Base-by-base conservation (phyloP, 2,797 vertebrate genomes). In the Channa striata region DNA sequence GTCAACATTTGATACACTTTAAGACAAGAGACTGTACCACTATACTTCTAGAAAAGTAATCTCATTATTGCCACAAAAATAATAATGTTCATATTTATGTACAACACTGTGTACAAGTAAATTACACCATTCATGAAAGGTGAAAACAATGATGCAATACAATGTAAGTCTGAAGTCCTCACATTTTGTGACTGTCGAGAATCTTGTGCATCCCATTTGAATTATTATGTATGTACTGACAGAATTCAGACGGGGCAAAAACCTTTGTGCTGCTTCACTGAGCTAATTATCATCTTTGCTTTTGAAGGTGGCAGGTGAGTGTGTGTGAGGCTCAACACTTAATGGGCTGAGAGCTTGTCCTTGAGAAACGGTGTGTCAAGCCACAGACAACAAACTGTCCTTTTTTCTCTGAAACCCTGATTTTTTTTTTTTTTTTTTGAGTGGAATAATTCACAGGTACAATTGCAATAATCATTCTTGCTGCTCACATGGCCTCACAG, bases 251-350 rank as follows among this genome's bases (percentile, higher is more conserved):
- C 2, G 3, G 16, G 11, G n/a, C 42, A 63, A 19, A 57, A 50
- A 33, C 20, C 17, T 60, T 20, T 60, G 34, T 63, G 40, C 48
- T 42, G 71, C 68, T 63, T 60, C 68, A 53, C 62, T 47, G 33
- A 71, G 54, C 62, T 74, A 74, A 87, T 83, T 78, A 77, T 51
- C 46, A 43, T 78, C 51, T 36, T 60, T 61, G n/a, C 42, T 74
- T 74, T 63, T 61, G 56, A 76, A 56, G 59, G 40, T n/a, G 2
- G 59, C 50, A 79, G 76, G 70, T 85, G 66, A 74, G 83, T 59
- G 17, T 46, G 51, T 75, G 7, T 34, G 51, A 62, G 44, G 34
- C 44, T 72, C 53, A 30, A 34, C 61, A 72, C 74, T 68, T 72
- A 74, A 78, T 81, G 64, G 48, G 34, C 49, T 61, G 25, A 60